These are phyloP conservation scores for Pantala flavescens DNA, from an alignment of 1,140 invertebrate genomes.

Conservation along the genomic window DNA sequence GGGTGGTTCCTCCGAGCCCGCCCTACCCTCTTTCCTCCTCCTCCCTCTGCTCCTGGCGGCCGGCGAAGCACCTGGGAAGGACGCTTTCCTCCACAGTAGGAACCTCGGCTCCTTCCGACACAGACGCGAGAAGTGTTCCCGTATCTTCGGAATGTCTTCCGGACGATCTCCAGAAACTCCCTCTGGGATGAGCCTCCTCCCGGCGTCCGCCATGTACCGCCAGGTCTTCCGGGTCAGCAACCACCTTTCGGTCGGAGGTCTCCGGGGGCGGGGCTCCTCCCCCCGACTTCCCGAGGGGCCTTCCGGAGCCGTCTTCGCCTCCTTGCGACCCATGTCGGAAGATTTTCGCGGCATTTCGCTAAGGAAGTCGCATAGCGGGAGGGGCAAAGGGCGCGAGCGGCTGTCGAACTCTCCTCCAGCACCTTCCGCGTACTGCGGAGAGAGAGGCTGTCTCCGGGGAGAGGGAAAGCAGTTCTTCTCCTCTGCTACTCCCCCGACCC, in stretches of 20 bases:
- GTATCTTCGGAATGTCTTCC: constrained; percentile 66
- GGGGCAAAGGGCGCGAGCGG: no score
- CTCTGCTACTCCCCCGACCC: no score
- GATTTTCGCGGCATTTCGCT: no score
- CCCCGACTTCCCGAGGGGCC: background rate
- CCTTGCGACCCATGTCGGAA: background rate
- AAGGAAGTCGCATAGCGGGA: no score
- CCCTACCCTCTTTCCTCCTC: background rate
- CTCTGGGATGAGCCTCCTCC: constrained; percentile 71
- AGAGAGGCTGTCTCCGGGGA: no score
- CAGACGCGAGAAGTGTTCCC: constrained; percentile 72
- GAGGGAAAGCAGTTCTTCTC: no score
- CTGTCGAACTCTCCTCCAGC: no score
- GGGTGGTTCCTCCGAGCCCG: constrained; percentile 11
- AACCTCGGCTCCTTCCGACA: constrained; percentile 66
- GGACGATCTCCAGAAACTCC: constrained; percentile 48
- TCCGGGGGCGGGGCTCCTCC: background rate
- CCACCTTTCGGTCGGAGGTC: constrained; percentile 53
- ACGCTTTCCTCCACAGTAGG: constrained; percentile 67
- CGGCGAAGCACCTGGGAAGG: constrained; percentile 56
- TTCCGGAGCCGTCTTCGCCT: background rate
- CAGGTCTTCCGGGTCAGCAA: constrained; percentile 76
- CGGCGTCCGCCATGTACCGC: constrained; percentile 81
- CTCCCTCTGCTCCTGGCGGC: constrained; percentile 23
- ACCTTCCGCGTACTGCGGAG: no score